Evolutionary conservation across 1,140 invertebrate genomes (phyloP), one percentile per base, ranked within the genome.

Genomic region (Hypothenemus hampei): DNA sequence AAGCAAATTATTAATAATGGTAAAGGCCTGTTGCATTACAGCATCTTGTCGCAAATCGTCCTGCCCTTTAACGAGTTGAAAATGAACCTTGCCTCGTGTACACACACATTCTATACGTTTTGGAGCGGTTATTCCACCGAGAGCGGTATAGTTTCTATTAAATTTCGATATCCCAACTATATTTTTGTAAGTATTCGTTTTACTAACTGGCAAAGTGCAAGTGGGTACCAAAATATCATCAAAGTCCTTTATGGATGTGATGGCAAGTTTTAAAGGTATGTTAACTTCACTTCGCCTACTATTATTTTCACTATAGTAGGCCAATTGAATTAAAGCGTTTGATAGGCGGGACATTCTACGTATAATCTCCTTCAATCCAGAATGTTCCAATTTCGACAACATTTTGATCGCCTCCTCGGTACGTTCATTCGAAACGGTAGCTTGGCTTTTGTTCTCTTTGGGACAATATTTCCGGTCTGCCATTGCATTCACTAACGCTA

Each of bases 1-100:
- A 1, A 97, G 72, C 19, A 92, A 69, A 43, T 77, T 78, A 66
- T 92, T 93, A 55, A 92, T 85, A 15, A 90, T 84, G 4, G 70
- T 80, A 67, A 92, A 92, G 0, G 96, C 89, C 77, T 97, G 94
- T 68, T 97, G 91, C 92, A 98, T 97, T 2, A 97, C 91, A 8
- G 93, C 91, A 75, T 98, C 95, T 75, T 97, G 93, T 35, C 93
- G 77, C 35, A 96, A 74, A 72, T 97, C 94, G 75, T 97, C 94
- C 71, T 83, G 81, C 3, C 91, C 92, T 82, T 97, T 97, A 11
- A 96, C 78, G 20, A 97, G 76, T 67, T 93, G 83, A 46, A 81
- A 77, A 52, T 85, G 77, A 29, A 66, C 66, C 18, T 78, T 74
- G 1, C 93, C 94, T 74, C 94, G 87, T 10, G 87, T 89, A 46